Percentiles rank a stretch among this genome's conserved stretches.
Evolutionary conservation across 2,888 invertebrate species (phyloP).

Genomic region (Pristionchus exspectatus): DNA sequence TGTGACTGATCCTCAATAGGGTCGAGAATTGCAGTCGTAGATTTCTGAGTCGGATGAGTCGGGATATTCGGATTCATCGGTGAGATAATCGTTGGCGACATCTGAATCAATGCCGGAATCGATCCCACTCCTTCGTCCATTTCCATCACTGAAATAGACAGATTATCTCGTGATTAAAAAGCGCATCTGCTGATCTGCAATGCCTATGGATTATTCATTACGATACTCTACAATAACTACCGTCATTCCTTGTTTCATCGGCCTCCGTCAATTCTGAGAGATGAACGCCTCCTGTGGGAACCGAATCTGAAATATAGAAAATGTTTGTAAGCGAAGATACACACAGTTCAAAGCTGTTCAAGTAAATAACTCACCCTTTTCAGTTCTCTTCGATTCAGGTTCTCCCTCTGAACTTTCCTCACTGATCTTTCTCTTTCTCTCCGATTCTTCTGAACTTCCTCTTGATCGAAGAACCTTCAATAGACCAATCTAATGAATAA

Average conservation of each 20-base stretch:
- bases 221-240: background rate
- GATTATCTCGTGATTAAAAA: background rate
- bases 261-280: background rate
- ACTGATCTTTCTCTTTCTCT: background rate
- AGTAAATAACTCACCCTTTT: background rate
- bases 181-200: background rate
- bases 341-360: background rate
- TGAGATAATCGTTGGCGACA: background rate
- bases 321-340: background rate
- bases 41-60: too few species aligned
- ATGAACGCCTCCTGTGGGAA: background rate
- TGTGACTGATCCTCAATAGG: background rate
- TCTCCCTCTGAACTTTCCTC: slow-evolving; percentile 5
- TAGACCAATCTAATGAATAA: background rate
- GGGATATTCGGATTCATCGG: background rate
- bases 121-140: background rate
- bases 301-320: background rate
- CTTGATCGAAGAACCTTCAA: background rate
- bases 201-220: background rate
- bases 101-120: too few species aligned
- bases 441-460: slow-evolving; percentile 18
- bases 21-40: too few species aligned
- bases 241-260: background rate
- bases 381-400: slow-evolving; percentile 9
- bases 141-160: background rate